These are phyloP conservation scores for Temnothorax unifasciatus DNA, from an alignment of 2,888 invertebrate genomes.

Conservation along the genomic window DNA sequence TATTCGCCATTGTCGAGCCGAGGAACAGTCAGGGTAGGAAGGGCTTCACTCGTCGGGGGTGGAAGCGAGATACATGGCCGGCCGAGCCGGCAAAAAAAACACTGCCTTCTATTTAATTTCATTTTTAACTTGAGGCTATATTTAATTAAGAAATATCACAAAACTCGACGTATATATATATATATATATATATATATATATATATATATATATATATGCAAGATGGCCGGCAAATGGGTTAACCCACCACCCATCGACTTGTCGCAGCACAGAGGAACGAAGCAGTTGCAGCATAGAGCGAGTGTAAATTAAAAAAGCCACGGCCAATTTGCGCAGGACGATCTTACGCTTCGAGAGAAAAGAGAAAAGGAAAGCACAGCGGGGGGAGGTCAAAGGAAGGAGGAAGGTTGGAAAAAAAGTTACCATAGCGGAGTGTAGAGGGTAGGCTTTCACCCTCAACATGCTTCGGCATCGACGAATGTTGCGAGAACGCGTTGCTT, in stretches of 20 bases:
- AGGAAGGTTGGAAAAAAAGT: slow-evolving; percentile 43
- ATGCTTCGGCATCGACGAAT: slow-evolving; percentile 34
- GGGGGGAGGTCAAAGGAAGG: background rate
- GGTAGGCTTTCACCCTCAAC: background rate
- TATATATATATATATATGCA: slow-evolving; percentile 50
- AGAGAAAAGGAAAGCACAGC: background rate
- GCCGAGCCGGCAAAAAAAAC: slow-evolving; percentile 72
- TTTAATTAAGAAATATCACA: slow-evolving; percentile 84
- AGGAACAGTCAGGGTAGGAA: slow-evolving; percentile 68
- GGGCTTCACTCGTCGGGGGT: slow-evolving; percentile 50
- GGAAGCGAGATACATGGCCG: slow-evolving; percentile 32
- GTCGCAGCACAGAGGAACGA: slow-evolving; percentile 39
- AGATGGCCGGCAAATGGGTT: slow-evolving; percentile 55
- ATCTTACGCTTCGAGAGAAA: slow-evolving; percentile 64
- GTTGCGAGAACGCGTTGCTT: slow-evolving; percentile 43
- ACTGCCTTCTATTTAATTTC: slow-evolving; percentile 82
- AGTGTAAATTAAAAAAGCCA: slow-evolving; percentile 75
- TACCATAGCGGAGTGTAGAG: background rate
- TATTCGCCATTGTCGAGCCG: slow-evolving; percentile 79
- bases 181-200: slow-evolving; percentile 57
- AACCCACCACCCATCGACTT: slow-evolving; percentile 57
- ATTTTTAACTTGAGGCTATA: slow-evolving; percentile 82
- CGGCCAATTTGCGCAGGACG: slow-evolving; percentile 70
- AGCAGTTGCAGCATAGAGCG: slow-evolving; percentile 60
- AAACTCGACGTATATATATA: slow-evolving; percentile 65